Conservation (phyloP, 92 coral and sea anemone genomes). For the Isaurus tuberculatus region DNA sequence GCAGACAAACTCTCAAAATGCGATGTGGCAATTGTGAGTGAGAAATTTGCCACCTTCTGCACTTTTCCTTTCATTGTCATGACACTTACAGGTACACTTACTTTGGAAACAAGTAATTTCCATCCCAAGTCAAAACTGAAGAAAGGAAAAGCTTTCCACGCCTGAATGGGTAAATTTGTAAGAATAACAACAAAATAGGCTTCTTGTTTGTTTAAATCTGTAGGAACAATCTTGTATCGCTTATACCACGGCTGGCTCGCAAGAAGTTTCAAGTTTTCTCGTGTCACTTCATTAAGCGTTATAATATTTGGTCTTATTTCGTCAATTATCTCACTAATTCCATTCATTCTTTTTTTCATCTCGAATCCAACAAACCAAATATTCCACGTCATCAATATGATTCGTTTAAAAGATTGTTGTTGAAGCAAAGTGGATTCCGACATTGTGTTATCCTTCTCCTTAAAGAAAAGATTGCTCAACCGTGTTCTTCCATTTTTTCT, state of each 20-base stretch:
- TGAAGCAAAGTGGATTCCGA: not conserved
- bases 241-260: constrained; percentile 31
- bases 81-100: constrained; percentile 21
- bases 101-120: constrained; percentile 62
- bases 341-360: constrained; percentile 60
- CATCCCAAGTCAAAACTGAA: constrained; percentile 59
- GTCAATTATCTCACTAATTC: constrained; percentile 60
- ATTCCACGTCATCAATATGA: constrained; percentile 63
- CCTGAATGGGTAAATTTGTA: constrained; percentile 49
- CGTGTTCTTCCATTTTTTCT: not conserved
- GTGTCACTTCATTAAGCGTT: constrained; percentile 77
- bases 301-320: constrained; percentile 63
- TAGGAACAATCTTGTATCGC: constrained; percentile 17
- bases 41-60: not conserved
- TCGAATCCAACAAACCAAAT: constrained; percentile 69
- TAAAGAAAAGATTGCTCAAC: not conserved
- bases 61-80: not conserved
- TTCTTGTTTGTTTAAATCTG: constrained; percentile 14
- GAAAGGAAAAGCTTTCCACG: constrained; percentile 67
- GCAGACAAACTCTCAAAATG: constrained; percentile 68
- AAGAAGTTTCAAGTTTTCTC: constrained; percentile 46
- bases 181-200: constrained; percentile 69
- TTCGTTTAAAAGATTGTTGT: not conserved
- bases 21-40: constrained; percentile 69
- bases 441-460: not conserved